Conservation (phyloP, 2,888 invertebrate genomes). For the Perizoma affinitatum region DNA sequence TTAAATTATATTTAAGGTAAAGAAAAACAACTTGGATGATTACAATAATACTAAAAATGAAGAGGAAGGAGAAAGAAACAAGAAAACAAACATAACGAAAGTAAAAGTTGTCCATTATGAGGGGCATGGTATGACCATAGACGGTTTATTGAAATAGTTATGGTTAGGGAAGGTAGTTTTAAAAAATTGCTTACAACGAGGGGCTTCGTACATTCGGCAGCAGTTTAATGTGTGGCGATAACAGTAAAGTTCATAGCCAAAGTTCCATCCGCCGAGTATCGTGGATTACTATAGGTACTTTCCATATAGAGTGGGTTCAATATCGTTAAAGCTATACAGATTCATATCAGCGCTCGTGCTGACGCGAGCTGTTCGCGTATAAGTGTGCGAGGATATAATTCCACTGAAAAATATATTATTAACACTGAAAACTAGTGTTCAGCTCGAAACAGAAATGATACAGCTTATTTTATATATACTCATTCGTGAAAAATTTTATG, state of each 20-base stretch:
- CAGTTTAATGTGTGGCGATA: slow-evolving; percentile 76
- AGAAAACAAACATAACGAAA: slow-evolving; percentile 70
- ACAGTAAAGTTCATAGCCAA: slow-evolving; percentile 81
- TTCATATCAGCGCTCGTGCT: slow-evolving; percentile 60
- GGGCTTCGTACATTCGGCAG: slow-evolving; percentile 67
- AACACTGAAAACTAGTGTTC: slow-evolving; percentile 30
- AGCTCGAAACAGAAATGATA: slow-evolving; percentile 6
- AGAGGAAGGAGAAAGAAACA: slow-evolving; percentile 55
- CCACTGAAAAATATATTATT: slow-evolving; percentile 40
- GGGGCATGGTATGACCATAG: slow-evolving; percentile 66
- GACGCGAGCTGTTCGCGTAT: slow-evolving; percentile 47
- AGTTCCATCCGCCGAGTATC: slow-evolving; percentile 70
- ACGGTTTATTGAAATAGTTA: slow-evolving; percentile 80
- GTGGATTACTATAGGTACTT: slow-evolving; percentile 68
- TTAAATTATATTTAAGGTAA: slow-evolving; percentile 43
- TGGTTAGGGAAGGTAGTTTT: slow-evolving; percentile 72
- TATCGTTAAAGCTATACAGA: slow-evolving; percentile 70
- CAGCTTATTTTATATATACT: slow-evolving; percentile 1
- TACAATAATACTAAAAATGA: slow-evolving; percentile 57
- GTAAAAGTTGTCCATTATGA: slow-evolving; percentile 75
- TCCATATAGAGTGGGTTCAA: slow-evolving; percentile 71
- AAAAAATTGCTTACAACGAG: slow-evolving; percentile 73
- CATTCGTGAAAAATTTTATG: not conserved
- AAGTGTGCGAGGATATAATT: slow-evolving; percentile 46
- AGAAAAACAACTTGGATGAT: slow-evolving; percentile 57